These are phyloP conservation scores for Phrynocephalus forsythii DNA, from an alignment of 2,797 vertebrate species.

Conservation along the genomic window DNA sequence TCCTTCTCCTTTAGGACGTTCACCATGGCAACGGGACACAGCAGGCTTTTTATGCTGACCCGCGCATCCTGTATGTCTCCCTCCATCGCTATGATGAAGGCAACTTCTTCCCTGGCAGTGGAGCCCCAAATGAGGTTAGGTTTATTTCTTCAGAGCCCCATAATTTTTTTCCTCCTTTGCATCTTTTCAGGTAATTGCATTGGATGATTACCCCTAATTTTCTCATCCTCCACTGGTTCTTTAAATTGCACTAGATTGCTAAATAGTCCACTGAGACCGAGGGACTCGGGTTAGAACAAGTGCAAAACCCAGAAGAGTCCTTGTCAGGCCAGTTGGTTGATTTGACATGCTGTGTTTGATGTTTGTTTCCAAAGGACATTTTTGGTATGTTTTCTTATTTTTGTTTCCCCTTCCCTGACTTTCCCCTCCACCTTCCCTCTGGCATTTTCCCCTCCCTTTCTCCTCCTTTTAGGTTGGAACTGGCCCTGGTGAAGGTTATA, in stretches of 20 bases:
- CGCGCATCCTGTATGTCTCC: slow-evolving; percentile 93
- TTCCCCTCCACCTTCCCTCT: slow-evolving; percentile 51
- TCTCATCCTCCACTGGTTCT: slow-evolving; percentile 85
- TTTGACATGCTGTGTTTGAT: slow-evolving; percentile 83
- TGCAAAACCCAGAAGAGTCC: slow-evolving; percentile 79
- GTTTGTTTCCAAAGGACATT: slow-evolving; percentile 80
- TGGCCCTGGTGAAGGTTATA: slow-evolving; percentile 78
- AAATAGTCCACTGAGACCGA: slow-evolving; percentile 82
- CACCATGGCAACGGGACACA: slow-evolving; percentile 93
- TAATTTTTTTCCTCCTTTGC: slow-evolving; percentile 77
- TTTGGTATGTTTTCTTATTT: slow-evolving; percentile 63
- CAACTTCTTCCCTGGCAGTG: slow-evolving; percentile 89
- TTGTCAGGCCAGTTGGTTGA: slow-evolving; percentile 79
- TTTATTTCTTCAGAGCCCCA: slow-evolving; percentile 92
- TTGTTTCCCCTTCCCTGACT: slow-evolving; percentile 56
- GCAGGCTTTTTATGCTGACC: slow-evolving; percentile 91
- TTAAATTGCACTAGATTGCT: slow-evolving; percentile 88
- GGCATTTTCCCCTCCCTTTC: slow-evolving; percentile 65
- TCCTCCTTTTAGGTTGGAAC: slow-evolving; percentile 76
- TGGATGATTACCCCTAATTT: slow-evolving; percentile 88
- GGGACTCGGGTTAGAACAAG: slow-evolving; percentile 77
- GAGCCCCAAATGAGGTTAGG: slow-evolving; percentile 94
- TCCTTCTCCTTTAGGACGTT: slow-evolving; percentile 91
- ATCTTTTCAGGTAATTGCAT: slow-evolving; percentile 84
- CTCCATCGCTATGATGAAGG: slow-evolving; percentile 93